Percentiles rank a stretch among this genome's conserved stretches.
Evolutionary conservation across 2,113 vertebrate species (phyloP).

Genomic region (Semnornis frantzii): DNA sequence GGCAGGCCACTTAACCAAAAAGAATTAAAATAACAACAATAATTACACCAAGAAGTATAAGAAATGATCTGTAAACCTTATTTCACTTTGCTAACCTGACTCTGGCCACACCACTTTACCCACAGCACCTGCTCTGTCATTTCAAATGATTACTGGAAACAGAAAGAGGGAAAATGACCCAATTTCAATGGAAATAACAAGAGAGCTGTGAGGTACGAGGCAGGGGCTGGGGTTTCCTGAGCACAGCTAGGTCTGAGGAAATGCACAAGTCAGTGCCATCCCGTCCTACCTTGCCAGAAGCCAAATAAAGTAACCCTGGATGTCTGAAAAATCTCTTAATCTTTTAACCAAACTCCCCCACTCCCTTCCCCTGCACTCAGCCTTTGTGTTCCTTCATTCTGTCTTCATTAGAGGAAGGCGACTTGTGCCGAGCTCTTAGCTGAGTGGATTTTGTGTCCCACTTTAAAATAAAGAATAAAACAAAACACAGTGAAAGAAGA

Average conservation of each 20-base stretch:
- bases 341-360: neutral
- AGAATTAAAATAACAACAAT: too few species aligned
- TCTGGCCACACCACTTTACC: slow-evolving; percentile 5
- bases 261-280: slow-evolving; percentile 1
- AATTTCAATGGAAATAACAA: slow-evolving; percentile 60
- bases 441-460: neutral
- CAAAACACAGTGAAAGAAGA: neutral
- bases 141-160: slow-evolving; percentile 61
- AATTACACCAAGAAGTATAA: neutral
- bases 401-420: neutral
- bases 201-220: neutral
- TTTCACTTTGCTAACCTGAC: slow-evolving; percentile 23
- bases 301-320: neutral
- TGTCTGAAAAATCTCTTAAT: slow-evolving; percentile 6
- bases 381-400: neutral
- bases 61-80: neutral
- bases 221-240: slow-evolving; percentile 62
- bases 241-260: slow-evolving; percentile 27
- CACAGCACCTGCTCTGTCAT: slow-evolving; percentile 51
- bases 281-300: neutral
- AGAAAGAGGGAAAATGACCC: slow-evolving; percentile 40
- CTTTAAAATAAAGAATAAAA: neutral
- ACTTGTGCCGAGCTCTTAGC: neutral
- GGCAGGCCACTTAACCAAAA: neutral
- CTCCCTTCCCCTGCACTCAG: neutral